Evolutionary conservation across 2,113 vertebrate species (phyloP), one percentile per base, ranked within the genome.

Genomic region (Solea senegalensis): DNA sequence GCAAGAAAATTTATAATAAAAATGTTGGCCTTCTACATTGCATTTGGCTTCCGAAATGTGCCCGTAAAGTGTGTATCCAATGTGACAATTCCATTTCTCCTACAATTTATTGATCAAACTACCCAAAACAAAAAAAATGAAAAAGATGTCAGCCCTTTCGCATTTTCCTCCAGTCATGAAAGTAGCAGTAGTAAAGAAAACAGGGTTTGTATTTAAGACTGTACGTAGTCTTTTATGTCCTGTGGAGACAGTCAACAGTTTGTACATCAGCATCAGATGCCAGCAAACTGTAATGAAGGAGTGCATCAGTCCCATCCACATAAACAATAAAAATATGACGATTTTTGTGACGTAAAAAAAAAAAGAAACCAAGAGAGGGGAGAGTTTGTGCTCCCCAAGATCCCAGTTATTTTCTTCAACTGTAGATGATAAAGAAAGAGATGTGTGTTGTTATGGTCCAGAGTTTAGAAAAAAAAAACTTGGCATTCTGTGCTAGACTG

Each of bases 11-110:
- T 63, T 82, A 78, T 70, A 88, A 80, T 91, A 89, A 91, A 88
- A 92, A 91, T 53, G 71, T 87, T 89, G 88, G 88, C 91, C 74
- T 86, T 90, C 84, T 88, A 88, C 73, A 84, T 59, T 86, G 80
- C 65, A 80, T 92, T 92, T 92, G 89, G 88, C 86, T 90, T 91
- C 34, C 73, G 76, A 85, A 91, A 86, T 81, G 59, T 65, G 74
- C 83, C 82, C 68, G 69, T 79, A 66, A 85, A 84, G 40, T 74
- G 67, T 69, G 65, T 77, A 69, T 82, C 66, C 69, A 77, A 83
- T 83, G 73, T 72, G 73, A 74, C 52, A 59, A 67, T 86, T 77
- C 44, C 65, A 69, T 79, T 81, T 78, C 61, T 52, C 87, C 77
- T 89, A 88, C 68, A 83, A 72, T 73, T 75, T 53, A 78, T 83